These are phyloP conservation scores for Sarotherodon lohbergeri DNA, from an alignment of 2,113 vertebrate species.

Conservation along the genomic window DNA sequence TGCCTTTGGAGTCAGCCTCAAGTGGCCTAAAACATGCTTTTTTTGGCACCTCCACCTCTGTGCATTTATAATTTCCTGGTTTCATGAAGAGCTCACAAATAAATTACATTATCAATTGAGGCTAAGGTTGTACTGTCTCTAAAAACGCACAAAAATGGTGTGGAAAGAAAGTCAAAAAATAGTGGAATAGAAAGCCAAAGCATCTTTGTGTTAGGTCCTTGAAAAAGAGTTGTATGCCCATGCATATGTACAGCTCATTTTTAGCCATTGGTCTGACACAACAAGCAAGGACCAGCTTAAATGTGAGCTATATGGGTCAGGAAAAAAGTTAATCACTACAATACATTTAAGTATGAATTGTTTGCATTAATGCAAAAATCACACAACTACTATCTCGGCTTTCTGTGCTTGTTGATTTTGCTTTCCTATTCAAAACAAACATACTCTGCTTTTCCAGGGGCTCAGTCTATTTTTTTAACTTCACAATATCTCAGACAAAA, in stretches of 20 bases:
- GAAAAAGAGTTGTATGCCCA: not conserved
- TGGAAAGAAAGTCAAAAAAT: not conserved
- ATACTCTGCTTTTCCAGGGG: not conserved
- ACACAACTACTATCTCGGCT: not conserved
- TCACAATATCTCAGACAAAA: not conserved
- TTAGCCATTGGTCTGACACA: not conserved
- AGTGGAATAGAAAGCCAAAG: not conserved
- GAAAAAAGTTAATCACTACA: not conserved
- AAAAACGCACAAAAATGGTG: not conserved
- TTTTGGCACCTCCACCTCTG: not conserved
- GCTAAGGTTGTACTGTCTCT: rapidly evolving
- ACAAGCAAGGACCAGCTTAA: not conserved
- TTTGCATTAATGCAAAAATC: not conserved
- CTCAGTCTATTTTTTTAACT: not conserved
- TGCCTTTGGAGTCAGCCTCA: not conserved
- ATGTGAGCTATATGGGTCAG: not conserved
- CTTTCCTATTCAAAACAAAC: not conserved
- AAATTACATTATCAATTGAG: not conserved
- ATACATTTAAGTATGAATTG: not conserved
- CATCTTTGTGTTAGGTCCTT: rapidly evolving
- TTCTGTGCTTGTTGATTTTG: not conserved
- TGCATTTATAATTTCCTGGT: not conserved
- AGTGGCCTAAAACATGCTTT: not conserved
- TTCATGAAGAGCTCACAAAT: not conserved
- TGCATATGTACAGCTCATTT: not conserved